Percentiles rank a stretch among this genome's conserved stretches.
These are phyloP conservation scores for Lepidocyrtinus sp. DNA, from an alignment of 2,888 invertebrate genomes.

Conservation along the genomic window DNA sequence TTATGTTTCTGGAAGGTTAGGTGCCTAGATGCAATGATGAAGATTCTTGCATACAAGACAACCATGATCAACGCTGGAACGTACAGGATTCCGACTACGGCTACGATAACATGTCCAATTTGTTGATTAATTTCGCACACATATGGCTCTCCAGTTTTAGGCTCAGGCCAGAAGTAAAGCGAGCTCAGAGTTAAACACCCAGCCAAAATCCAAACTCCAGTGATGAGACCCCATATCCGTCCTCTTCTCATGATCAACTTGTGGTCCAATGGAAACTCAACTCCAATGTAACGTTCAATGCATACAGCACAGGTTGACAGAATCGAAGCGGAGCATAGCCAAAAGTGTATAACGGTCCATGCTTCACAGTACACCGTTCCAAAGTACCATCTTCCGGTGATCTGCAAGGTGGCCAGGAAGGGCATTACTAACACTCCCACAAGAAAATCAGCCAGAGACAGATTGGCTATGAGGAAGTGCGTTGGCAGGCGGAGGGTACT, in stretches of 20 bases:
- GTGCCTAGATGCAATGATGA: conserved; percentile 45
- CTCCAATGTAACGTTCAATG: conserved; percentile 65
- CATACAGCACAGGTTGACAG: conserved; percentile 62
- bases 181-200: conserved; percentile 31
- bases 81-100: conserved; percentile 61
- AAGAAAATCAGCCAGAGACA: conserved; percentile 62
- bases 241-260: conserved; percentile 36
- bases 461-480: conserved; percentile 59
- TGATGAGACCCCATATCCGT: conserved; percentile 44
- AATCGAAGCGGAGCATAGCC: conserved; percentile 63
- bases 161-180: conserved; percentile 36
- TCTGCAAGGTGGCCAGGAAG: conserved; percentile 49
- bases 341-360: conserved; percentile 62
- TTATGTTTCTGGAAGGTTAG: conserved; percentile 43
- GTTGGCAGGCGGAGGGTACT: conserved; percentile 53
- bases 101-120: conserved; percentile 58
- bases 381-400: conserved; percentile 63
- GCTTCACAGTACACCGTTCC: conserved; percentile 52
- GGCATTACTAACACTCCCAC: conserved; percentile 64
- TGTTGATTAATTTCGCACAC: conserved; percentile 57
- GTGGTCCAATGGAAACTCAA: conserved; percentile 55
- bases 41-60: conserved; percentile 60
- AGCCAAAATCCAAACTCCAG: conserved; percentile 51
- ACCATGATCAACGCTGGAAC: conserved; percentile 60
- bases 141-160: conserved; percentile 10